Evolutionary conservation across 2,888 invertebrate species (phyloP), one percentile per base, ranked within the genome.

Genomic region (Muschampia plurimacula): DNA sequence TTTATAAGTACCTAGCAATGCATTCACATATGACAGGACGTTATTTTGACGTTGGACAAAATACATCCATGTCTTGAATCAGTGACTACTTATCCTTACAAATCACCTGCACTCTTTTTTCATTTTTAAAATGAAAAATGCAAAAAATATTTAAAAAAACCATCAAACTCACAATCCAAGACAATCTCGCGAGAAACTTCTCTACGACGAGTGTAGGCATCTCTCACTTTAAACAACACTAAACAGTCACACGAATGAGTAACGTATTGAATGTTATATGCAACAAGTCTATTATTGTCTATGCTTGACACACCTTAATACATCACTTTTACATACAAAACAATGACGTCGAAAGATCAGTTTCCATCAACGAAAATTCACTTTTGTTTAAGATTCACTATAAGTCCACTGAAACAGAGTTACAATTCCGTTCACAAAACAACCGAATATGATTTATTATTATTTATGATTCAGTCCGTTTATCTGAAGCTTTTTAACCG

Each of bases 131-230:
- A 46, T n/a, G 1, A 49, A 49, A 52, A 15, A 49, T 0, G 12
- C 13, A 6, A n/a, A 49, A 49, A 49, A 6, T 6, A n/a, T n/a
- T n/a, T 3, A 49, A 0, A 12, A 12, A 44, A 74, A 12, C 74
- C 70, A 73, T 69, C 57, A 73, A 80, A 90, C 90, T 90, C 71
- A 90, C 91, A 77, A 88, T 78, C 73, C 78, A 81, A 41, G 84
- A 80, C 65, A 89, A 69, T 77, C 83, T 88, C 28, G 84, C 80
- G 74, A 89, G 76, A 77, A 90, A 86, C 78, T 86, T 88, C 76
- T 89, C 90, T 73, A 86, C 82, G 15, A 83, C 84, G 70, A 86
- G 84, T 36, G 90, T 87, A 75, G 90, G 90, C 90, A 90, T 90
- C 7, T 59, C 70, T 49, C 36, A 49, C 7, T 8, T 1, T 8